Evolutionary conservation across 2,888 invertebrate species (phyloP), one percentile per base, ranked within the genome.

Genomic region (Tyria jacobaeae): DNA sequence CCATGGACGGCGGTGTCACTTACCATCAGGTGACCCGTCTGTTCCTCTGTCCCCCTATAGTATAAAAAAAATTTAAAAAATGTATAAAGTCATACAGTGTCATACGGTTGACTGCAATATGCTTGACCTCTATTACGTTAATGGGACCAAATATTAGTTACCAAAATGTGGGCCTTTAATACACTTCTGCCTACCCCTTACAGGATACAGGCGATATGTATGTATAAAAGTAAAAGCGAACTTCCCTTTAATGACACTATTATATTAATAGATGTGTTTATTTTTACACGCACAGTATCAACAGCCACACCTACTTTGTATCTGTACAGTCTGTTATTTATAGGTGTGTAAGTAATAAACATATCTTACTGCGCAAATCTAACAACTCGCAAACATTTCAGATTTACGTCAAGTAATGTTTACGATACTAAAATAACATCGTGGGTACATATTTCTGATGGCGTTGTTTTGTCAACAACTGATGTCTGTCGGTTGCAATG

Each of bases 321-420:
- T 24, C 9, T 70, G 62, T 52, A 60, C 24, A 47, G 52, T 49
- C 15, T n/a, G 17, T 24, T 66, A 66, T 56, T 67, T 65, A 66
- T 73, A 73, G 62, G 59, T 17, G 47, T 67, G 70, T 70, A n/a
- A n/a, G n/a, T 73, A 62, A 76, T 72, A 62, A 61, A 75, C n/a
- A 34, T 44, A 55, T 34, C 34, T 44, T 64, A 66, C 17, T 37
- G 53, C 59, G 63, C 24, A 57, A n/a, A 59, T 25, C 53, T 50
- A 37, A 61, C 72, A 69, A 72, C 69, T 69, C 27, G 15, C n/a
- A 44, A 61, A 50, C 39, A 56, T 10, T 54, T 39, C 57, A 37
- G 35, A 62, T 71, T 69, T 75, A 25, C 48, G 37, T 57, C 34
- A 24, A 48, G n/a, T 17, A 17, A 14, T 39, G 39, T 31, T 55